Conservation (phyloP, 1,140 invertebrate genomes). For the Aphaenogaster floridana region DNA sequence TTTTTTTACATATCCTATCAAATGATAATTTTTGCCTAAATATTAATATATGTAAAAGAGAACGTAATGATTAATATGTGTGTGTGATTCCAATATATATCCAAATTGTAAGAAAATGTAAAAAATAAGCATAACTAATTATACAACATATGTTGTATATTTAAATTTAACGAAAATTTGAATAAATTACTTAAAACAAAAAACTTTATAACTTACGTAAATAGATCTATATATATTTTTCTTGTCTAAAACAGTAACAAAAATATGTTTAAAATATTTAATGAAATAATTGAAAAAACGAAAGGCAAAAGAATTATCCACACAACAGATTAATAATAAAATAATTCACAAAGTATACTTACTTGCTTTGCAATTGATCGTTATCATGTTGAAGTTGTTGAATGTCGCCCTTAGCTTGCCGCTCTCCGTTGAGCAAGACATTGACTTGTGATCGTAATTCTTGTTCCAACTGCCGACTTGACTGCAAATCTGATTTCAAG, state of each 20-base stretch:
- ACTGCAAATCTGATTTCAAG: constrained; percentile 92
- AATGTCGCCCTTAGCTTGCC: constrained; percentile 91
- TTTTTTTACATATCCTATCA: not conserved
- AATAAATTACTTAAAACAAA: not conserved
- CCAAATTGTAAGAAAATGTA: not conserved
- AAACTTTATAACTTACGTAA: constrained; percentile 3
- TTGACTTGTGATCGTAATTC: constrained; percentile 94
- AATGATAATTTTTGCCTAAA: not conserved
- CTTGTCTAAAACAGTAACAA: too few relatives aligned
- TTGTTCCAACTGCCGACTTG: constrained; percentile 93
- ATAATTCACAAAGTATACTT: constrained; percentile 74
- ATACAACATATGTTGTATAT: constrained; percentile 11
- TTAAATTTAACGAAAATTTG: not conserved
- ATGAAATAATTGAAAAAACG: not conserved
- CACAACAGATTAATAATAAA: not conserved
- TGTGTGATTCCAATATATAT: not conserved
- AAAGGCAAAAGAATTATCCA: not conserved
- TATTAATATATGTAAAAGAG: not conserved
- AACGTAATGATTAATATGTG: constrained; percentile 12
- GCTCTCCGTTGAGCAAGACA: constrained; percentile 89
- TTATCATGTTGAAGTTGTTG: constrained; percentile 93
- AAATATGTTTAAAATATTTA: not conserved
- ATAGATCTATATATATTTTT: not conserved
- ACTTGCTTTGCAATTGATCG: constrained; percentile 93
- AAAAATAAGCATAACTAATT: not conserved